phyloP scores from a whole-genome alignment of 2,888 invertebrate species.

The Dromius quadrimaculatus region DNA sequence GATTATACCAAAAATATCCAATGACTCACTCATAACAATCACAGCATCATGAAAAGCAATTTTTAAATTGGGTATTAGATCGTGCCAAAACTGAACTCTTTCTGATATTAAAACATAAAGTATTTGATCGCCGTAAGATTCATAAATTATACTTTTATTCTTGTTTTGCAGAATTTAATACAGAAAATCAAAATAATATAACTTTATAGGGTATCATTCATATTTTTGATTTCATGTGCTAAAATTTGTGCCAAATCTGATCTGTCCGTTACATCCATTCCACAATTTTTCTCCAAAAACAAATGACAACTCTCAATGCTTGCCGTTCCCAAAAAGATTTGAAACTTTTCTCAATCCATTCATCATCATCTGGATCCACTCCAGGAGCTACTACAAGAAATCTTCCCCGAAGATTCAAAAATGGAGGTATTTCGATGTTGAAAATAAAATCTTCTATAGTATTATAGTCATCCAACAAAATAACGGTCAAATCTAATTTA shows the following conservation, averaged over 20 bases:
- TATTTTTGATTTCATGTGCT: slow-evolving; percentile 32
- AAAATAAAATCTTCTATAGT: slow-evolving; percentile 30
- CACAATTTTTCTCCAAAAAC: slow-evolving; percentile 37
- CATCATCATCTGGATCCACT: slow-evolving; percentile 14
- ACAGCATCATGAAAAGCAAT: slow-evolving; percentile 20
- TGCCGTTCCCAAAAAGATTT: slow-evolving; percentile 31
- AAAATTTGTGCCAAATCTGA: slow-evolving; percentile 24
- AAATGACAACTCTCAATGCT: slow-evolving; percentile 23
- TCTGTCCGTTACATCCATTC: slow-evolving; percentile 14
- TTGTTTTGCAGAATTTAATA: slow-evolving; percentile 28
- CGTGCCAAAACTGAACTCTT: slow-evolving; percentile 20
- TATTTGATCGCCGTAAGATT: background rate
- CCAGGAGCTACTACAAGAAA: slow-evolving; percentile 32
- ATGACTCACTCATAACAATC: slow-evolving; percentile 11
- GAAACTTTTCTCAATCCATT: slow-evolving; percentile 10
- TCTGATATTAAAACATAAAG: slow-evolving; percentile 28
- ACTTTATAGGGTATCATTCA: slow-evolving; percentile 30
- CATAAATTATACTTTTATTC: background rate
- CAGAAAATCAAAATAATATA: slow-evolving; percentile 26
- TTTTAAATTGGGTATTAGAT: background rate
- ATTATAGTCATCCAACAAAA: slow-evolving; percentile 27
- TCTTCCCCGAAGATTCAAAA: slow-evolving; percentile 24
- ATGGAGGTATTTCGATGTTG: slow-evolving; percentile 22
- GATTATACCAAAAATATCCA: background rate
- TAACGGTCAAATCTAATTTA: slow-evolving; percentile 26